Base-by-base conservation (phyloP, 1,140 invertebrate genomes). In the Olivierus martensii region DNA sequence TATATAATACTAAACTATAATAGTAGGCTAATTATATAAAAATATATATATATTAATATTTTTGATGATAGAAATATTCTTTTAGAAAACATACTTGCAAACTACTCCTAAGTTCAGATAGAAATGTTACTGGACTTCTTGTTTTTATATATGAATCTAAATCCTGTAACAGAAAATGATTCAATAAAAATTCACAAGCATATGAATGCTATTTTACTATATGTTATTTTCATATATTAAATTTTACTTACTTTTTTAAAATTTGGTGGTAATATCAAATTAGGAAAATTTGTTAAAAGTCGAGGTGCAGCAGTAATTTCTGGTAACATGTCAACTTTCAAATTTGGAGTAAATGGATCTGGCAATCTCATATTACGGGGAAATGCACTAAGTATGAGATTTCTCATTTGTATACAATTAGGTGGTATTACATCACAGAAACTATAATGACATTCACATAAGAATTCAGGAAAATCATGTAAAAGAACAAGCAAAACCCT, bases 391-490 rank as follows among this genome's bases (percentile, higher is more conserved):
- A 99, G 72, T 46, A 99, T 94, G 9, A 99, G 73, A 68, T 99
- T 99, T 38, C 95, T 78, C 89, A 99, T 94, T 69, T 97, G 94
- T 61, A 99, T 94, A 66, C 95, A 99, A 67, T 99, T 99, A 1
- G 93, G 87, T 56, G 95, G 94, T 63, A 99, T 98, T 41, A 91
- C 91, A 71, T 99, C 95, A 69, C 95, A 98, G 70, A 99, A 96
- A n/a, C 88, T 86, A 66, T 97, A 98, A 67, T 99, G 92, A 67
- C 97, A 99, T 65, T 99, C 95, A 66, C 93, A 97, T 19, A 99
- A 75, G 66, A 99, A 97, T 68, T 99, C 96, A 0, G 96, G 96
- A 69, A 99, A 99, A 69, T 99, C 96, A 65, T 99, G 94, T 2
- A 99, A 74, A 12, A 99, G 72, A 0, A 99, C 91, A 12, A 99